A percentile compares a stretch with the other conserved stretches of the same genome.
phyloP scores from a whole-genome alignment of 2,888 invertebrate genomes.

The Pantelozetes paolii region DNA sequence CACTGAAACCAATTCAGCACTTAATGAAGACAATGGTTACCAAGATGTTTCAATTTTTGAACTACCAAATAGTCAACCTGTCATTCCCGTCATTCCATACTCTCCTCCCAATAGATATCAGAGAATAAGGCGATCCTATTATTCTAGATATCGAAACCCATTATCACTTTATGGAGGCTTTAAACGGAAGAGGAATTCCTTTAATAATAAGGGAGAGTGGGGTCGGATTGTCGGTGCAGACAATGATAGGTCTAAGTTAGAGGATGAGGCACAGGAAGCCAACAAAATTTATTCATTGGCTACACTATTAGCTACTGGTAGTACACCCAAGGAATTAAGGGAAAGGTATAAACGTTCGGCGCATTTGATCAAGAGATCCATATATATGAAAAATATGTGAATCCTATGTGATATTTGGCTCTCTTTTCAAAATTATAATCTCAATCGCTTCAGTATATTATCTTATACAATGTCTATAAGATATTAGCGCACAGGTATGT shows the following conservation, averaged over 20 bases:
- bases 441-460: not conserved
- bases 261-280: conserved; percentile 22
- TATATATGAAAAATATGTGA: not conserved
- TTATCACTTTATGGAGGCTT: not conserved
- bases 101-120: not conserved
- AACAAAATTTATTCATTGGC: conserved; percentile 25
- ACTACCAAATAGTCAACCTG: not conserved
- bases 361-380: not conserved
- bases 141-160: not conserved
- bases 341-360: not conserved
- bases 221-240: conserved; percentile 13
- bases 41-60: not conserved
- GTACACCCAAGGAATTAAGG: not conserved
- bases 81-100: not conserved
- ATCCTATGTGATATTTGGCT: conserved; percentile 3
- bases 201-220: not conserved
- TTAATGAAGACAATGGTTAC: not conserved
- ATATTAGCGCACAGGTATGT: too few relatives aligned
- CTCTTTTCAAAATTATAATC: not conserved
- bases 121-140: conserved; percentile 28
- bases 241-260: not conserved
- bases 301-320: not conserved
- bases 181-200: not conserved
- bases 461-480: not conserved
- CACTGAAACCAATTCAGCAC: not conserved